Evolutionary conservation across 2,797 vertebrate genomes (phyloP), one percentile per base, ranked within the genome.

Genomic region (Psittacula echo): DNA sequence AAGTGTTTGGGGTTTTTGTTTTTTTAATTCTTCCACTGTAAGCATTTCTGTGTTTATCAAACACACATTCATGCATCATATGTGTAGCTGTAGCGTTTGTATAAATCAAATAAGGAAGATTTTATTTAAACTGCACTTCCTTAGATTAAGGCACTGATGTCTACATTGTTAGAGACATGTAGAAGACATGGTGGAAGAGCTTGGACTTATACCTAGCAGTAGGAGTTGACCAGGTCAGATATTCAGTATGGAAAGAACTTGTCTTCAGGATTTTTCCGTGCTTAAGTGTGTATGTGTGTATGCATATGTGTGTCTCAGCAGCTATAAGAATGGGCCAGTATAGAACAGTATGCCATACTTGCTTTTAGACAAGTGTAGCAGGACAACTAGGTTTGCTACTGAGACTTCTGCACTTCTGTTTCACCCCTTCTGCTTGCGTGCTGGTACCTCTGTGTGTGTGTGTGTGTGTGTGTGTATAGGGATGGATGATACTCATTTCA

Each of bases 301-400:
- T 54, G 48, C 12, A 0, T 44, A 14, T 10, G 15, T n/a, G 65
- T 94, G 92, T 95, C 61, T 71, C 45, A 72, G 85, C 80, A 95
- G 60, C 85, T 44, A 20, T 21, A 61, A 76, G 67, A 90, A 89
- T 11, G 64, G 96, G 95, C 93, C 96, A 95, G 86, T 93, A 90
- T 48, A 70, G n/a, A 65, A 32, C 70, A 51, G 37, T 61, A 32
- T 54, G 73, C 83, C 26, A 27, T 42, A 6, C 85, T 87, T 90
- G 56, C 23, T 58, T 84, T 73, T 48, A 77, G 77, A 20, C 76
- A 90, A 60, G 85, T 70, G 66, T 88, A 84, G 91, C 70, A 88
- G 88, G 45, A 70, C 70, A 73, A 1, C 50, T 66, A 44, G 66
- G 62, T 93, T 91, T 95, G 91, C 88, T 96, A 8, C 67, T 90